phyloP scores from a whole-genome alignment of 2,113 vertebrate species.

The Lota lota region DNA sequence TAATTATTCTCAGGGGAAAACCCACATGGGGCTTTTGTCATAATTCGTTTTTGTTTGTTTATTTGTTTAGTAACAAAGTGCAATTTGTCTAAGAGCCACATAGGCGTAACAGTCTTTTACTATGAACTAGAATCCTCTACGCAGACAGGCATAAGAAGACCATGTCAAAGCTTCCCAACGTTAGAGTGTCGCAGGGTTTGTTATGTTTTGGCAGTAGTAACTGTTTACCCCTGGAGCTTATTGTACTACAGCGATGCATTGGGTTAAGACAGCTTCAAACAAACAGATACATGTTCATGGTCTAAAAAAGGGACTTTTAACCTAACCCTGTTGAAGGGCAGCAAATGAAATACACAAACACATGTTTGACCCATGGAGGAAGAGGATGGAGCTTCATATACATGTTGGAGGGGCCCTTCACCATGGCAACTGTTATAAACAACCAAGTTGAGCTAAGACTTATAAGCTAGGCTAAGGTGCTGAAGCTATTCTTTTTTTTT shows the following conservation, averaged over 20 bases:
- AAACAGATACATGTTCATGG: conserved; percentile 46
- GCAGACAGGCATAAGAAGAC: too few species aligned
- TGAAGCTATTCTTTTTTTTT: conserved; percentile 12
- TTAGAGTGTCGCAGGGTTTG: too few species aligned
- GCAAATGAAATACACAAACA: conserved; percentile 52
- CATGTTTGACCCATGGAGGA: conserved; percentile 32
- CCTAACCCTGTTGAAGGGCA: conserved; percentile 53
- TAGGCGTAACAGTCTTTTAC: too few species aligned
- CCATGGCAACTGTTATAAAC: conserved; percentile 30
- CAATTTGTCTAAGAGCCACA: too few species aligned
- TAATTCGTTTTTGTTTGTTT: too few species aligned
- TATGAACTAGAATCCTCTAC: too few species aligned
- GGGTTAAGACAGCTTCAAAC: conserved; percentile 26
- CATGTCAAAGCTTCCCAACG: too few species aligned
- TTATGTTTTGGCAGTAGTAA: neutral
- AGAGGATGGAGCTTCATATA: conserved; percentile 31
- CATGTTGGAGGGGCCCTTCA: conserved; percentile 32
- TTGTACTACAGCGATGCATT: too few species aligned
- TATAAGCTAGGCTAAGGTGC: conserved; percentile 51
- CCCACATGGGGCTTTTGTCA: too few species aligned
- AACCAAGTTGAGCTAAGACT: conserved; percentile 26
- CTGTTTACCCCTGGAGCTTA: conserved; percentile 1
- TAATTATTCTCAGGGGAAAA: too few species aligned
- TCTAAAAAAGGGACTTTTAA: conserved; percentile 29
- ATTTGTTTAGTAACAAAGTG: neutral